phyloP scores from a whole-genome alignment of 2,888 invertebrate genomes.

The Drosophila rellima region DNA sequence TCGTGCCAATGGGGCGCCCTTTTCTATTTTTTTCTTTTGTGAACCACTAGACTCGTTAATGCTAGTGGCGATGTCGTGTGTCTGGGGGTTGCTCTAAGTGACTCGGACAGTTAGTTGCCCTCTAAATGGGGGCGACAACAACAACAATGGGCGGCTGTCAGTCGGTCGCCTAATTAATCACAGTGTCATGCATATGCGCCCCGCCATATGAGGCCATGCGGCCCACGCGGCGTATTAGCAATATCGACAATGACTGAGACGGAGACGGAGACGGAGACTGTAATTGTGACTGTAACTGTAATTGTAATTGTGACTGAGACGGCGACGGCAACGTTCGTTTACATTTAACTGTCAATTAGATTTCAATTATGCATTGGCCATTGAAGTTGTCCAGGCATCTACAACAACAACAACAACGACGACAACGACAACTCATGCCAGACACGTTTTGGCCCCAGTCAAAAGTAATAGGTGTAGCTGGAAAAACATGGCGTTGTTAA shows the following conservation, averaged over 20 bases:
- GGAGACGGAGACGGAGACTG: slow-evolving; percentile 23
- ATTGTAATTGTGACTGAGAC: slow-evolving; percentile 15
- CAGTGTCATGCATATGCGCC: slow-evolving; percentile 73
- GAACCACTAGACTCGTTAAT: slow-evolving; percentile 41
- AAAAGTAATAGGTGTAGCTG: slow-evolving; percentile 38
- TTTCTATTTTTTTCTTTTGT: slow-evolving; percentile 59
- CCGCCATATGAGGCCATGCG: slow-evolving; percentile 48
- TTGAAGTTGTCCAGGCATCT: slow-evolving; percentile 59
- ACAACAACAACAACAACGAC: slow-evolving; percentile 23
- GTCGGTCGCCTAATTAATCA: slow-evolving; percentile 74
- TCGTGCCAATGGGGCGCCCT: slow-evolving; percentile 72
- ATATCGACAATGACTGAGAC: slow-evolving; percentile 34
- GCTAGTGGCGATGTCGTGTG: slow-evolving; percentile 21
- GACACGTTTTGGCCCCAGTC: slow-evolving; percentile 43
- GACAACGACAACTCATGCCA: slow-evolving; percentile 42
- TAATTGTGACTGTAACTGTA: not conserved
- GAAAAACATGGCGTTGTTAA: slow-evolving; percentile 44
- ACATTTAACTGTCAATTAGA: slow-evolving; percentile 80
- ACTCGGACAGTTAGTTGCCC: slow-evolving; percentile 32
- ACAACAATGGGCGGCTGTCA: slow-evolving; percentile 38
- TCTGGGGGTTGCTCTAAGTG: slow-evolving; percentile 44
- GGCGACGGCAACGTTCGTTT: slow-evolving; percentile 49
- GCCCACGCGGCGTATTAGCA: slow-evolving; percentile 79
- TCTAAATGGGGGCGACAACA: slow-evolving; percentile 50
- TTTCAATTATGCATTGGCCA: slow-evolving; percentile 80